Evolutionary conservation across 2,888 invertebrate genomes (phyloP).

Genomic region (Oasisia sp.): DNA sequence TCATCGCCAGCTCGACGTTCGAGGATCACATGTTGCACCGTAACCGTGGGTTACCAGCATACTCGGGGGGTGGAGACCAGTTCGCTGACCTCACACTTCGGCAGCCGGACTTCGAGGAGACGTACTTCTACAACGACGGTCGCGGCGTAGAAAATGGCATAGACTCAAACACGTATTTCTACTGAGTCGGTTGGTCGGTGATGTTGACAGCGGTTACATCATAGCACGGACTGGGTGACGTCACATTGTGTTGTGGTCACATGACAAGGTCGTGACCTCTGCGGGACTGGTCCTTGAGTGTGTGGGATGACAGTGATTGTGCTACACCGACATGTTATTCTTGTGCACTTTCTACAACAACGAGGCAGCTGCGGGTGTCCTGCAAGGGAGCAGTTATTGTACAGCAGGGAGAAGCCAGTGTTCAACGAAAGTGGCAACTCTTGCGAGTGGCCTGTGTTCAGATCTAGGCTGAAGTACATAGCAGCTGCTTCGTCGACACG

Average conservation of each 20-base stretch:
- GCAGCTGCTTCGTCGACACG: neutral
- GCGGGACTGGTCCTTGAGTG: neutral
- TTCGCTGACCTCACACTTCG: conserved; percentile 25
- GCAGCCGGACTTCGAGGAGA: conserved; percentile 23
- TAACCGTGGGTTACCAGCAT: conserved; percentile 33
- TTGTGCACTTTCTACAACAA: neutral
- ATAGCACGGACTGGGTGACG: neutral
- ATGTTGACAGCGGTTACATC: neutral
- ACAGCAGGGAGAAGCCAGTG: neutral
- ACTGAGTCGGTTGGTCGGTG: neutral
- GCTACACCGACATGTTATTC: neutral
- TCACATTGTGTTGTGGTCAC: neutral
- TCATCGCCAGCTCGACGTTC: conserved; percentile 23
- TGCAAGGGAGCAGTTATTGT: neutral
- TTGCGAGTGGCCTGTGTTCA: neutral
- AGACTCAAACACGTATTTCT: conserved; percentile 41
- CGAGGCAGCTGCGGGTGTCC: neutral
- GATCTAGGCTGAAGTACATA: neutral
- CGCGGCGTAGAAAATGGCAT: conserved; percentile 40
- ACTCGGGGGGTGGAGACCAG: conserved; percentile 23
- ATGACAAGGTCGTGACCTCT: neutral
- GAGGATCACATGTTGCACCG: conserved; percentile 37
- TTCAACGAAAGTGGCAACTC: neutral
- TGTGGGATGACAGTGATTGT: neutral
- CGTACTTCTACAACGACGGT: conserved; percentile 35